phyloP scores from a whole-genome alignment of 2,797 vertebrate genomes.

The Halcyon smyrnensis region DNA sequence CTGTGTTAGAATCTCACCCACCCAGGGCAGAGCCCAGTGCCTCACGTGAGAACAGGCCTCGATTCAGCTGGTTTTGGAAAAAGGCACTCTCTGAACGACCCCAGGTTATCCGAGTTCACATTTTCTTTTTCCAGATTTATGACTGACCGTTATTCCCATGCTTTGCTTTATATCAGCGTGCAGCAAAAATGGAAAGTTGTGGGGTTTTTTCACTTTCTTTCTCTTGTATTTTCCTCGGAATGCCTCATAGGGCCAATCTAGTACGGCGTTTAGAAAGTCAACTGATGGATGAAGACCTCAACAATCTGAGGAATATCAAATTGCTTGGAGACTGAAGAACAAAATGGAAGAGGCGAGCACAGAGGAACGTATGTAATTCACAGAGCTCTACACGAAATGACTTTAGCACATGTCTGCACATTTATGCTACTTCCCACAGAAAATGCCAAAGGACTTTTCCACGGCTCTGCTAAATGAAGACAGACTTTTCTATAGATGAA shows the following conservation, averaged over 20 bases:
- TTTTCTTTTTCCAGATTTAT: neutral
- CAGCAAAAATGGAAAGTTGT: neutral
- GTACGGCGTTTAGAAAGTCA: constrained; percentile 7
- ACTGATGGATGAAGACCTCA: neutral
- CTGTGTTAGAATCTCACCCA: neutral
- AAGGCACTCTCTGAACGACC: neutral
- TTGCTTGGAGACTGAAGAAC: neutral
- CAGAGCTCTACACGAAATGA: neutral
- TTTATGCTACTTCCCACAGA: neutral
- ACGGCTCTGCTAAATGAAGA: neutral
- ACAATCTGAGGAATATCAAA: neutral
- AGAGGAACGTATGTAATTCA: neutral
- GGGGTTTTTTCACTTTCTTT: neutral
- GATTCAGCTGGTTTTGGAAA: neutral
- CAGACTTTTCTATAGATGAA: neutral
- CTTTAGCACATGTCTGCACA: neutral
- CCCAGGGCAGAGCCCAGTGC: neutral
- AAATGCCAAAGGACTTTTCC: constrained; percentile 8
- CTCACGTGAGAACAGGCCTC: neutral
- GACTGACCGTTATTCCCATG: neutral
- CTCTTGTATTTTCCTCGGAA: neutral
- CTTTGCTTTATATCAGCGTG: neutral
- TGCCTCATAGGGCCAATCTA: neutral
- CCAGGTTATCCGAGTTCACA: neutral
- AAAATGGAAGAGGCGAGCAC: constrained; percentile 7